phyloP scores from a whole-genome alignment of 2,113 vertebrate species.

The Kryptolebias marmoratus region DNA sequence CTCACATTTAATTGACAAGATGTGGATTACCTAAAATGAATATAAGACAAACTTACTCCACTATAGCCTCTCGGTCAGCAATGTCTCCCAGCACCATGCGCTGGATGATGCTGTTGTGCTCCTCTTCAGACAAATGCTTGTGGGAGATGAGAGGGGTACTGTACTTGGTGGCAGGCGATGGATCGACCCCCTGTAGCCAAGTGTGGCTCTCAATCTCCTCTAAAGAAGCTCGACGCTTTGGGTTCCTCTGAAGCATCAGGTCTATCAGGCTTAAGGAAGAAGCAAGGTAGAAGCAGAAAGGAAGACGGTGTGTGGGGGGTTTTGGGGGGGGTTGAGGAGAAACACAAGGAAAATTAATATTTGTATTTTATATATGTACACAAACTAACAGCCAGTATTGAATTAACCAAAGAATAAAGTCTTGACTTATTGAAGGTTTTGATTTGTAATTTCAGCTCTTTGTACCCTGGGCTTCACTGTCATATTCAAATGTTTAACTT shows the following conservation, averaged over 20 bases:
- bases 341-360: too few species aligned
- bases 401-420: too few species aligned
- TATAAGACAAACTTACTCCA: conserved; percentile 85
- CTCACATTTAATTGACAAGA: too few species aligned
- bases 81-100: conserved; percentile 98
- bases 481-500: too few species aligned
- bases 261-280: conserved; percentile 88
- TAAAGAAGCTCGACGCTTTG: conserved; percentile 90
- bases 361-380: too few species aligned
- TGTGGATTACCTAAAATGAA: too few species aligned
- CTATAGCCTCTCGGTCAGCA: conserved; percentile 92
- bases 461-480: too few species aligned
- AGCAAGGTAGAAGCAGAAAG: neutral
- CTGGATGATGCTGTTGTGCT: conserved; percentile 98
- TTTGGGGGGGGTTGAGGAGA: too few species aligned
- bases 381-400: too few species aligned
- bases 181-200: conserved; percentile 97
- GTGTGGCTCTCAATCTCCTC: conserved; percentile 95
- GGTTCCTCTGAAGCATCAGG: conserved; percentile 96
- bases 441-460: too few species aligned
- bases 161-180: conserved; percentile 95
- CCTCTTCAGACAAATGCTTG: conserved; percentile 95
- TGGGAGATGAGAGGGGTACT: conserved; percentile 96
- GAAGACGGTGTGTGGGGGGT: too few species aligned
- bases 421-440: too few species aligned